Base-by-base conservation (phyloP, 2,888 invertebrate genomes). In the Nomada ruficornis region DNA sequence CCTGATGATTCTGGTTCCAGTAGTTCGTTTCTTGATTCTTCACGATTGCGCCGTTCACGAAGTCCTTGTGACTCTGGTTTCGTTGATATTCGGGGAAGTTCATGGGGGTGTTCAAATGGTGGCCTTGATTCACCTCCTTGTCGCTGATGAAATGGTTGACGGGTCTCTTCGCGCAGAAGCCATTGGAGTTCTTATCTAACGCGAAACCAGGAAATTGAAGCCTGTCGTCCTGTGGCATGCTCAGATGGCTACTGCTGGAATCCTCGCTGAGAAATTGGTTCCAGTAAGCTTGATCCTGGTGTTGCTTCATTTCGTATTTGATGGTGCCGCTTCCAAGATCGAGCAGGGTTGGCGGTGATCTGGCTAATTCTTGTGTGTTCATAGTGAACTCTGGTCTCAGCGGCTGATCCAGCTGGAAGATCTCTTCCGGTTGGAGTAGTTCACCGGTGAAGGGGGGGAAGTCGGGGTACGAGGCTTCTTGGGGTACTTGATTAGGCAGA, bases 351-450 rank as follows among this genome's bases (percentile, higher is more conserved):
- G 96, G 96, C 0, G 97, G 96, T 0, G 96, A 96, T 89, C 95
- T 94, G 15, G 94, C 94, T 0, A 91, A 86, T 42, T 93, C 92
- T 85, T 95, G 95, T 0, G 88, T 86, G 64, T 89, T 89, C 0
- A 92, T 88, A 2, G 95, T 94, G 85, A 95, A 96, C 89, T 96
- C 96, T 0, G 96, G 94, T 87, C 96, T 94, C 55, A 97, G 95
- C 0, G 97, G 97, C 90, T 97, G 96, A 90, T 97, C 97, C 78
- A 97, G 93, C 91, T 97, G 96, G 93, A 97, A 97, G 83, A 97
- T 97, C 93, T 97, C 97, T 91, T 97, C 97, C 0, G 97, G 96
- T 90, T 96, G 96, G 91, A 97, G 97, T 42, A 96, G 94, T 89
- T 97, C 96, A 59, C 95, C 95, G 0, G 95, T 94, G 63, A 96